Conservation (phyloP, 2,797 vertebrate genomes). For the Setipinna tenuifilis region DNA sequence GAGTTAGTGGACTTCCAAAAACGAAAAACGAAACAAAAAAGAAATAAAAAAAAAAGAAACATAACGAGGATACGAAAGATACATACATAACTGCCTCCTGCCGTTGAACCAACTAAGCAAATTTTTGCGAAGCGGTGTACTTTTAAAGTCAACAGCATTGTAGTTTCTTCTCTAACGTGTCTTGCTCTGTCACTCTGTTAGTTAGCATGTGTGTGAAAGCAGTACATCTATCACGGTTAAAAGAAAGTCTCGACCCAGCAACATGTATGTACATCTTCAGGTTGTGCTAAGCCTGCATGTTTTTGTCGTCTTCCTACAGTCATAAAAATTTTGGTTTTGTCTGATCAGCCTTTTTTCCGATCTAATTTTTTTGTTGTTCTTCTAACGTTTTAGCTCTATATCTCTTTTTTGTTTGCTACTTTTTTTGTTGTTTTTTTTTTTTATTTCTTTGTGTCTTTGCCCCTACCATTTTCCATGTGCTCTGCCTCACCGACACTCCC, state of each 20-base stretch:
- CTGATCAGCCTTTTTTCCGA: constrained; percentile 50
- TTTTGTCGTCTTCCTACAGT: constrained; percentile 8
- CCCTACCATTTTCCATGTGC: constrained; percentile 99
- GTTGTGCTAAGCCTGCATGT: constrained; percentile 49
- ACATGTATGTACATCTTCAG: neutral
- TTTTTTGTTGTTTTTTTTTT: constrained; percentile 55
- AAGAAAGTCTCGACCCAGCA: neutral
- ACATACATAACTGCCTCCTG: neutral
- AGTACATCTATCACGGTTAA: neutral
- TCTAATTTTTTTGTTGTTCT: constrained; percentile 65
- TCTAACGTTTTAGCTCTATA: constrained; percentile 37
- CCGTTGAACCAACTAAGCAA: neutral
- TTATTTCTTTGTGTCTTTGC: constrained; percentile 82
- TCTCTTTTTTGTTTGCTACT: constrained; percentile 64
- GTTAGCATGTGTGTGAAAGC: constrained; percentile 49
- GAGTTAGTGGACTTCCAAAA: neutral
- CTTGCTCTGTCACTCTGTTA: neutral
- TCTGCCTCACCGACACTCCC: constrained; percentile 99
- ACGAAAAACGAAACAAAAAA: neutral
- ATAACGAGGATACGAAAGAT: neutral
- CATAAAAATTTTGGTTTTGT: constrained; percentile 43
- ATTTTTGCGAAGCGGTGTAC: neutral
- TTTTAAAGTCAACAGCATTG: neutral
- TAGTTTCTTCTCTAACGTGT: neutral
- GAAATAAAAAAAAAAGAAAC: neutral